Conservation (phyloP, 2,888 invertebrate genomes). For the Volucella inflata region DNA sequence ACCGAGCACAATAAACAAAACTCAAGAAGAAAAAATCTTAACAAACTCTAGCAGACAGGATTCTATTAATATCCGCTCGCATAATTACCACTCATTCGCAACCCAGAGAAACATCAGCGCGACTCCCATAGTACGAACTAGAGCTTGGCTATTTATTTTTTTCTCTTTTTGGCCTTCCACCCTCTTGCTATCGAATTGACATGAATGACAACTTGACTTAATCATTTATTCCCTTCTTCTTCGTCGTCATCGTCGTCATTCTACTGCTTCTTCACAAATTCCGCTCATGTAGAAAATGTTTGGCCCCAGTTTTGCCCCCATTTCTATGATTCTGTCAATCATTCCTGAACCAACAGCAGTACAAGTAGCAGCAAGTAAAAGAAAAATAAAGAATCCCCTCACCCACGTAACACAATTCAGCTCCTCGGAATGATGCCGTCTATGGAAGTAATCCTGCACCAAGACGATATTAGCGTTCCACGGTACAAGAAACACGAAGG, state of each 20-base stretch:
- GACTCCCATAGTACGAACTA: not conserved
- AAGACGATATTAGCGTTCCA: conserved; percentile 46
- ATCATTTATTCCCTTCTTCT: conserved; percentile 72
- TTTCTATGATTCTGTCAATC: conserved; percentile 71
- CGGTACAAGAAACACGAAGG: not conserved
- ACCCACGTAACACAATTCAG: conserved; percentile 64
- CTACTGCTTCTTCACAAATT: conserved; percentile 61
- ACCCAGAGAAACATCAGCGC: conserved; percentile 59
- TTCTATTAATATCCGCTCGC: conserved; percentile 75
- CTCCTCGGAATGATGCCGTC: conserved; percentile 51
- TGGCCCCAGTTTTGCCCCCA: conserved; percentile 53
- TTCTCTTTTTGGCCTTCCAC: conserved; percentile 38
- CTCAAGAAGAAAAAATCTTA: conserved; percentile 28
- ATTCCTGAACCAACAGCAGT: conserved; percentile 28
- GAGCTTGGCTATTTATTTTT: conserved; percentile 51
- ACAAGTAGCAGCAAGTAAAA: not conserved
- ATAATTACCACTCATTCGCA: conserved; percentile 75
- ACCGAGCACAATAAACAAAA: conserved; percentile 13
- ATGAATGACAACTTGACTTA: conserved; percentile 75
- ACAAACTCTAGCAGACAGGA: conserved; percentile 65
- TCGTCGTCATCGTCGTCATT: conserved; percentile 30
- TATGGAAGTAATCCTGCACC: conserved; percentile 50
- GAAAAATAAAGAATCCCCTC: conserved; percentile 26
- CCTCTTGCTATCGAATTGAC: conserved; percentile 61
- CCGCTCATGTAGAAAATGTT: conserved; percentile 73